A percentile compares a stretch with the other conserved stretches of the same genome.
phyloP scores from a whole-genome alignment of 2,113 vertebrate genomes.

The Alligator sinensis region DNA sequence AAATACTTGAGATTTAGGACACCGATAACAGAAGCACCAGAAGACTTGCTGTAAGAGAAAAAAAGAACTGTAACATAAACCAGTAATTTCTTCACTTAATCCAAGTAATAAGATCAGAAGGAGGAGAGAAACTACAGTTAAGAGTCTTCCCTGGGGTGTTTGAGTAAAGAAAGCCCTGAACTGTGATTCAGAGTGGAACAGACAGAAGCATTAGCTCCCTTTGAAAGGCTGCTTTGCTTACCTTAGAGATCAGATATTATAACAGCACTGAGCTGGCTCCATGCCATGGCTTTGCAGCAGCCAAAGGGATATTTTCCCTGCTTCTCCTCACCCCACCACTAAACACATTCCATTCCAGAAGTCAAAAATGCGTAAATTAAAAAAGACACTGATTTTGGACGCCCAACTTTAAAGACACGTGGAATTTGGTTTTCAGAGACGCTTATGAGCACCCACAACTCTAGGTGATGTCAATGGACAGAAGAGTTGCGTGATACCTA shows the following conservation, averaged over 20 bases:
- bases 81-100: conserved; percentile 53
- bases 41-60: neutral
- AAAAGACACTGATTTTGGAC: neutral
- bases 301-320: conserved; percentile 45
- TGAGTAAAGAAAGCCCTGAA: conserved; percentile 57
- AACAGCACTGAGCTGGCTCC: conserved; percentile 48
- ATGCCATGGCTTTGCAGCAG: conserved; percentile 46
- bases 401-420: neutral
- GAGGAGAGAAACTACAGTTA: conserved; percentile 39
- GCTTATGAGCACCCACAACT: neutral
- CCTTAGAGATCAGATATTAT: conserved; percentile 60
- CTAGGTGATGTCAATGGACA: neutral
- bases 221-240: conserved; percentile 60
- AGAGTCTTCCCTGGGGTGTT: conserved; percentile 48
- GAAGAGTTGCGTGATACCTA: neutral
- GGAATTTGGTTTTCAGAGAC: neutral
- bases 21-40: neutral
- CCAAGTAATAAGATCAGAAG: conserved; percentile 50
- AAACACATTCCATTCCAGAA: neutral
- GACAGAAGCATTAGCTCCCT: conserved; percentile 62
- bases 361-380: neutral
- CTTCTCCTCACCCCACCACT: conserved; percentile 30
- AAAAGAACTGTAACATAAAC: neutral
- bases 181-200: conserved; percentile 58
- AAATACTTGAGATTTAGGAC: fast-evolving